A percentile compares a stretch with the other conserved stretches of the same genome.
phyloP scores from a whole-genome alignment of 2,797 vertebrate species.

The Rhadinocentrus ornatus region DNA sequence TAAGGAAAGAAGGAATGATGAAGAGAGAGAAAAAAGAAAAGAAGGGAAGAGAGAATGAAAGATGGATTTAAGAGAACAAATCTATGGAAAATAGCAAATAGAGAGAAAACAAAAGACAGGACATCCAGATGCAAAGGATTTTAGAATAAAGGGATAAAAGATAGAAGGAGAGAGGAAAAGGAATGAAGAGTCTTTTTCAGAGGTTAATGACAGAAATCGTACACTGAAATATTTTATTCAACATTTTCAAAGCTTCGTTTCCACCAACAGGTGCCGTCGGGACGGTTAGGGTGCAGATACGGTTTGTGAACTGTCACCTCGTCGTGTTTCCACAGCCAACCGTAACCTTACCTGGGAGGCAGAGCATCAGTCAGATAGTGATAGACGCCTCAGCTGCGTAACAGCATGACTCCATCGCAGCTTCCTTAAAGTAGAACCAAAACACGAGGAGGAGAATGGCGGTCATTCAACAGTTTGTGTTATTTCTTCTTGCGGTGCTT shows the following conservation, averaged over 20 bases:
- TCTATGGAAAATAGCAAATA: not conserved
- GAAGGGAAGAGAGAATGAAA: not conserved
- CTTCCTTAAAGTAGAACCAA: no score
- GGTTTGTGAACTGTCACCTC: no score
- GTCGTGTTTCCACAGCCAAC: no score
- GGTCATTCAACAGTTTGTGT: no score
- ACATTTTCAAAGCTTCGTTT: not conserved
- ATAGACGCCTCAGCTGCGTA: no score
- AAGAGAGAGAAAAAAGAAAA: not conserved
- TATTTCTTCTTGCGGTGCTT: no score
- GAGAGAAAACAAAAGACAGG: not conserved
- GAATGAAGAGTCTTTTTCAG: not conserved
- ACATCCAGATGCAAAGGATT: not conserved
- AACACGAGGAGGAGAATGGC: no score
- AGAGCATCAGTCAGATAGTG: no score
- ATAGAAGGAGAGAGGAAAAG: not conserved
- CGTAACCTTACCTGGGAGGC: no score
- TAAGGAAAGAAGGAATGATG: not conserved
- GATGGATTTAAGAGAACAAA: not conserved
- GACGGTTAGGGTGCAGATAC: no score
- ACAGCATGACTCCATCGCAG: no score
- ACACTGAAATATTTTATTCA: slow-evolving; percentile 29
- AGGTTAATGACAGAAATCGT: not conserved
- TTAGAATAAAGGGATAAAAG: not conserved
- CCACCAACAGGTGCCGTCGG: no score